Evolutionary conservation across 2,888 invertebrate species (phyloP), one percentile per base, ranked within the genome.

Genomic region (Microctonus aethiopoides): DNA sequence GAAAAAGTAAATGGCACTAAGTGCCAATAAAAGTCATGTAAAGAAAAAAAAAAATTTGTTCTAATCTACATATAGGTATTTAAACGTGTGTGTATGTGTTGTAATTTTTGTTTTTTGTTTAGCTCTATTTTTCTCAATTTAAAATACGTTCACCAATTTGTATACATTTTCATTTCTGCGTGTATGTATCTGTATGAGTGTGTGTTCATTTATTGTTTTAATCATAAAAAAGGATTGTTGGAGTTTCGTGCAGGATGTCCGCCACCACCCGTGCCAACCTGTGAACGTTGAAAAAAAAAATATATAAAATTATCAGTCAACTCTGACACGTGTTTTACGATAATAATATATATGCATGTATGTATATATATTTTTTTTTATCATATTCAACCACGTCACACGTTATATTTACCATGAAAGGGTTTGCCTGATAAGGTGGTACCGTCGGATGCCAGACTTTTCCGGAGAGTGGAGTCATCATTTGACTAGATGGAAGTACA

Each of bases 181-280:
- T n/a, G n/a, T n/a, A n/a, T n/a, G n/a, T n/a, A n/a, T n/a, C n/a
- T n/a, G n/a, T n/a, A n/a, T n/a, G n/a, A n/a, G n/a, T n/a, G n/a
- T n/a, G n/a, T n/a, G n/a, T n/a, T n/a, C n/a, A n/a, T n/a, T n/a
- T n/a, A n/a, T n/a, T n/a, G n/a, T 52, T 65, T 26, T 65, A 54
- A 84, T 89, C 89, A 90, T 88, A 90, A 89, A 84, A 90, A 90
- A 54, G 90, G 90, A 81, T 90, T 90, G 84, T 88, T 90, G 71
- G 89, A 89, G 83, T 88, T 89, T 77, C 87, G 83, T 67, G 84
- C 79, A 75, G 82, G 78, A 77, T 83, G 83, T 73, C 80, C 83
- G 71, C 84, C 78, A 70, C 84, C 78, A 46, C 84, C 83, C 22
- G 85, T 81, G 68, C 84, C 83, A 75, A 86, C 84, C 86, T 86